Conservation (phyloP, 2,113 vertebrate species). For the Ranitomeya imitator region DNA sequence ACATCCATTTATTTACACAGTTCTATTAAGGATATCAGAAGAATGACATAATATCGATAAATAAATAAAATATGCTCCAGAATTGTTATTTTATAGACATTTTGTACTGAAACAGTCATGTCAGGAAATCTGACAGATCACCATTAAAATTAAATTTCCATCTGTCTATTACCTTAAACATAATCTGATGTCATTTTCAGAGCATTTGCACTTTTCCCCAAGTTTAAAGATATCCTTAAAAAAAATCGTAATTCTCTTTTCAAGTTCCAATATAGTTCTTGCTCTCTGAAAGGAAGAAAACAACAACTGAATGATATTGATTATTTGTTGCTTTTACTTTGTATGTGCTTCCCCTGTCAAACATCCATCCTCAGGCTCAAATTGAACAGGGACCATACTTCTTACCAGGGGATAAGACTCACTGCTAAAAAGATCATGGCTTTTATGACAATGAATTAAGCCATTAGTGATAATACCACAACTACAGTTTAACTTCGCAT, state of each 20-base stretch:
- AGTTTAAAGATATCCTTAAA: slow-evolving; percentile 73
- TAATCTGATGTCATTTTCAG: slow-evolving; percentile 72
- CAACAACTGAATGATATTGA: background rate
- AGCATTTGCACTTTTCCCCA: slow-evolving; percentile 76
- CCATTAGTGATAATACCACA: background rate
- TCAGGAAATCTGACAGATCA: no score
- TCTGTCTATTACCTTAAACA: slow-evolving; percentile 72
- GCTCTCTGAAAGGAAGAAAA: slow-evolving; percentile 70
- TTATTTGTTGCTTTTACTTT: background rate
- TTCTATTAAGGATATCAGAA: no score
- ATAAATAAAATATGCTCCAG: no score
- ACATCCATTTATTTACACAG: no score
- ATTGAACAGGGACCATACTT: background rate
- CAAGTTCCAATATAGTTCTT: slow-evolving; percentile 78
- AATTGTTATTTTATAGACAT: no score
- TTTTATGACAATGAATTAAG: background rate
- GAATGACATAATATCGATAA: no score
- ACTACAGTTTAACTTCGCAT: background rate
- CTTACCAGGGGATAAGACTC: background rate
- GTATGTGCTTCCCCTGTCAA: background rate
- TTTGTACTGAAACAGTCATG: no score
- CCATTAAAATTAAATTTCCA: no score
- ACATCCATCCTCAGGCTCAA: background rate
- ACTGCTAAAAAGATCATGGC: background rate
- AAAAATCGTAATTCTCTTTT: slow-evolving; percentile 74